phyloP scores from a whole-genome alignment of 2,113 vertebrate species.

The Callipepla californica region DNA sequence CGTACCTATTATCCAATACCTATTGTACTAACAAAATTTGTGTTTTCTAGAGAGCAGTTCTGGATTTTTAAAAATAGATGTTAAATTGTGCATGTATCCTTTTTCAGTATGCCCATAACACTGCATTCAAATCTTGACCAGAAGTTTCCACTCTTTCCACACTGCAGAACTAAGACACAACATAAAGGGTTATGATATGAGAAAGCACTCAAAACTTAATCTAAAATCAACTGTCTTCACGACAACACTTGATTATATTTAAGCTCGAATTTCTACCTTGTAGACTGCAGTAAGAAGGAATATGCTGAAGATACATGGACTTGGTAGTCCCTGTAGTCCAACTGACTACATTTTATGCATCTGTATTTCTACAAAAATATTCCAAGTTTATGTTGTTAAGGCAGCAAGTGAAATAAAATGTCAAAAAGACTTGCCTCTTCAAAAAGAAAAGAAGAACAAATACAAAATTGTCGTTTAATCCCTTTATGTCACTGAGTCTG shows the following conservation, averaged over 20 bases:
- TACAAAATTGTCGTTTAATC: not conserved
- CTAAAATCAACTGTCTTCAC: not conserved
- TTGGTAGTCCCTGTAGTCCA: not conserved
- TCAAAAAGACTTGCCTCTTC: not conserved
- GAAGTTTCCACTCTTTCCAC: not conserved
- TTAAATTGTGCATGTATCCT: not conserved
- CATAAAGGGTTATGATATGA: not conserved
- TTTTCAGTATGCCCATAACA: not conserved
- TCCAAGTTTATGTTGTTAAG: not conserved
- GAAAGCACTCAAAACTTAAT: not conserved
- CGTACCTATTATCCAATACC: not conserved
- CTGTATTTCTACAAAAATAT: not conserved
- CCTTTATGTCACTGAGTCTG: not conserved
- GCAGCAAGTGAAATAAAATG: not conserved
- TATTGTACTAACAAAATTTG: not conserved
- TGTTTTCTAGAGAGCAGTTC: not conserved
- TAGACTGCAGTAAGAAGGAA: not conserved
- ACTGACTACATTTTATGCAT: not conserved
- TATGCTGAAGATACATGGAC: not conserved
- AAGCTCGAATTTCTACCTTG: not conserved
- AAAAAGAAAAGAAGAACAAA: not conserved
- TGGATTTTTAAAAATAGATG: not conserved
- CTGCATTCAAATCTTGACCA: not conserved
- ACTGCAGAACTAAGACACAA: not conserved
- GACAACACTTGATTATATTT: not conserved